phyloP scores from a whole-genome alignment of 1,140 invertebrate species.

The Orchestia grillus region DNA sequence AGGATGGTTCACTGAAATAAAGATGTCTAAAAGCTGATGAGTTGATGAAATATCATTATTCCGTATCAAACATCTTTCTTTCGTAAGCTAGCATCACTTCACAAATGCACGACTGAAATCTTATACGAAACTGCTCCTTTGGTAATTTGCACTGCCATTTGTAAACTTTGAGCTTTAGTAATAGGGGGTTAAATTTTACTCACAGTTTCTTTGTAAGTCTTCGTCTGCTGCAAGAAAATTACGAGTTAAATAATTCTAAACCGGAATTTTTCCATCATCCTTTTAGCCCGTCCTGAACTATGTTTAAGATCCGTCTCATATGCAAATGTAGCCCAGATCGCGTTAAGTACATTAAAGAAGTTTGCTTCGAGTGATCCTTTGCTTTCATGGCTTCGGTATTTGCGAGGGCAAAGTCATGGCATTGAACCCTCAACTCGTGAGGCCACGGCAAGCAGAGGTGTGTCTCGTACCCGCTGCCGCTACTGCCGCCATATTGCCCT shows the following conservation, averaged over 20 bases:
- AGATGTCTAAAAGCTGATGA: background rate
- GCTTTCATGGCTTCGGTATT: background rate
- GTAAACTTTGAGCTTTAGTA: background rate
- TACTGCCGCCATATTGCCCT: background rate
- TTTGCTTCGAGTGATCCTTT: background rate
- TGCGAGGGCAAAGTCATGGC: background rate
- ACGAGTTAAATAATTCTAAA: background rate
- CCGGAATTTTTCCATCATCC: background rate
- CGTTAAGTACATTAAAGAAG: background rate
- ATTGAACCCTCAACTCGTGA: background rate
- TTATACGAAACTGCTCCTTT: background rate
- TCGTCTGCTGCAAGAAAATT: background rate
- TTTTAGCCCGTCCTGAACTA: background rate
- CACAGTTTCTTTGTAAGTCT: background rate
- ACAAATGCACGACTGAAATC: background rate
- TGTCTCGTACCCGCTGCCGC: background rate
- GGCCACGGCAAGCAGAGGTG: background rate
- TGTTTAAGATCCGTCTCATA: background rate
- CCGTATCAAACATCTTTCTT: background rate
- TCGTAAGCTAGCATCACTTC: background rate
- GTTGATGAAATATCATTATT: background rate
- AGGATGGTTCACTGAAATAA: background rate
- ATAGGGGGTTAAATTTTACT: background rate
- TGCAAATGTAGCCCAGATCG: background rate
- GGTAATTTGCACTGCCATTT: background rate